Percentiles rank a stretch among this genome's conserved stretches.
Conservation (phyloP, 1,140 invertebrate species). For the Drosophila albomicans region DNA sequence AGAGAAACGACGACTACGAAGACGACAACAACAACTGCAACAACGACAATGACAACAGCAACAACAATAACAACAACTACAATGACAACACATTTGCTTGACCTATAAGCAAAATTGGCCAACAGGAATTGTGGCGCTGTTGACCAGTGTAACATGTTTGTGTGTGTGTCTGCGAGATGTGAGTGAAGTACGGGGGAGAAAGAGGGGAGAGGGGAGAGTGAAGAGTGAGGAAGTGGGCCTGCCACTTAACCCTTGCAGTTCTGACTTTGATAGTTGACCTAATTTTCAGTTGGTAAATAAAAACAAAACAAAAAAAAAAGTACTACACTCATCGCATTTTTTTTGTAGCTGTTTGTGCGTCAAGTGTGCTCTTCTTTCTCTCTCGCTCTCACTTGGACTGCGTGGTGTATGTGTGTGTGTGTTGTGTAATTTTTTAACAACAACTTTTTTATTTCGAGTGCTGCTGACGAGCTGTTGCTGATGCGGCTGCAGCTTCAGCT, state of each 20-base stretch:
- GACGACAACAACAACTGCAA: slow-evolving; percentile 13
- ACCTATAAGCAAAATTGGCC: slow-evolving; percentile 80
- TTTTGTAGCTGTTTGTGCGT: slow-evolving; percentile 73
- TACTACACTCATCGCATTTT: slow-evolving; percentile 62
- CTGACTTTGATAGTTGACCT: slow-evolving; percentile 83
- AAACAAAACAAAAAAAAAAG: slow-evolving; percentile 32
- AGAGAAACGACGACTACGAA: slow-evolving; percentile 50
- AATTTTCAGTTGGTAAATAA: slow-evolving; percentile 71
- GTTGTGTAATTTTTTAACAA: slow-evolving; percentile 81
- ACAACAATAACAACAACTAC: slow-evolving; percentile 33
- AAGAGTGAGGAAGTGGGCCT: slow-evolving; percentile 7
- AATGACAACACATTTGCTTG: slow-evolving; percentile 61
- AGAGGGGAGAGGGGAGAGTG: no score
- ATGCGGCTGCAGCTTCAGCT: slow-evolving; percentile 42
- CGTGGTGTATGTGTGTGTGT: slow-evolving; percentile 38
- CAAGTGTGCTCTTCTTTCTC: slow-evolving; percentile 53
- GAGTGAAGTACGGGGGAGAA: neutral
- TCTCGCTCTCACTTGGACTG: slow-evolving; percentile 6
- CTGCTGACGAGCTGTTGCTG: slow-evolving; percentile 14
- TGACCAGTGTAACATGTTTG: neutral
- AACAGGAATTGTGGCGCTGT: slow-evolving; percentile 68
- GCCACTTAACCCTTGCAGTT: slow-evolving; percentile 78
- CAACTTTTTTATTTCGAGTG: slow-evolving; percentile 75
- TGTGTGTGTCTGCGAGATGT: slow-evolving; percentile 18
- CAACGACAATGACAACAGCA: slow-evolving; percentile 10